Base-by-base conservation (phyloP, 2,113 vertebrate species). In the Oncorhynchus clarkii region DNA sequence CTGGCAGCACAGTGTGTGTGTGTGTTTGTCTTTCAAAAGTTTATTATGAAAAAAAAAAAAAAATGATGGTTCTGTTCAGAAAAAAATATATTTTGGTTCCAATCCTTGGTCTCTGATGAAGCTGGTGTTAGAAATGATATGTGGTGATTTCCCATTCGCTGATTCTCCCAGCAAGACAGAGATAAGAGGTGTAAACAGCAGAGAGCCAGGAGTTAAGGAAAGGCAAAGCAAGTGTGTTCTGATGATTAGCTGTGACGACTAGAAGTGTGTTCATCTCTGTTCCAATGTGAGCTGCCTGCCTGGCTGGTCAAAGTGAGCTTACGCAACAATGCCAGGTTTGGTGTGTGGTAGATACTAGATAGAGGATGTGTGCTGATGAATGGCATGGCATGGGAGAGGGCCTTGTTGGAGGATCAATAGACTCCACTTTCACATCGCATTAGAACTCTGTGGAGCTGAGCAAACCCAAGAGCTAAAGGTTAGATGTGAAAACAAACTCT, bases 311-410 rank as follows among this genome's bases (percentile, higher is more conserved):
- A 45, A 81, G 82, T 67, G 67, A 12, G 14, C 74, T 84, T 75
- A 82, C 73, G 70, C 67, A 73, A 62, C 74, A 68, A 22, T 18
- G 16, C 20, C 22, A 31, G 70, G 74, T 22, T 12, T 29, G 64
- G 64, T 45, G 22, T 29, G 27, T 31, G 18, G 31, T 24, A 62
- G 59, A 62, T 24, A 24, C 51, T 54, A 54, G 51, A 54, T 54
- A 70, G 73, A 29, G 72, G 71, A 77, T 71, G 72, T 59, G 62
- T 67, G 69, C 75, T 77, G 80, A 83, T 79, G 60, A 75, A 80
- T 78, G 70, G 73, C 76, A 72, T 72, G 27, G 74, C 29, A 27
- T 18, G 54, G 54, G 31, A 67, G 31, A 39, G 62, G 16, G 66
- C 73, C 66, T n/a, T 67, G 8, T 14, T 68, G 45, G 65, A 68